Base-by-base conservation (phyloP, 64 coral and sea anemone genomes). In the Actinia tenebrosa region DNA sequence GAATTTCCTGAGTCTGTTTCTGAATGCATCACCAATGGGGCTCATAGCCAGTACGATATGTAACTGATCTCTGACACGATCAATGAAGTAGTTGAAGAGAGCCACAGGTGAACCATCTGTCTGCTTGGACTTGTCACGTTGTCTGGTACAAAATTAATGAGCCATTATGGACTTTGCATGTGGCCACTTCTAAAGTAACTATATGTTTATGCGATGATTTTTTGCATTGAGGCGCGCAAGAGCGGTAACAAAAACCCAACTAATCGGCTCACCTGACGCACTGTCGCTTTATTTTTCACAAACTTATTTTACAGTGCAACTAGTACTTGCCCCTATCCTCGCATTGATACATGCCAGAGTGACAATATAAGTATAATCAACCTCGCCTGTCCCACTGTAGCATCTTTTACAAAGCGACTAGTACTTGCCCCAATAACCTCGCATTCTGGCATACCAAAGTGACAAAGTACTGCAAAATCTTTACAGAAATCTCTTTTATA, bases 121-220 rank as follows among this genome's bases (percentile, higher is more conserved):
- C 87, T 99, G 97, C 78, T 99, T 99, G 77, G 97, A 92, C 86
- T 95, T 99, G 77, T 99, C 97, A 71, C 97, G 97, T 93, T 99
- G 93, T 68, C 97, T 99, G 83, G 3, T 8, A 50, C 2, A 53
- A 81, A 50, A 13, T 5, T 19, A 81, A 66, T n/a, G 19, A 10
- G 10, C n/a, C 22, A 23, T 66, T 66, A 66, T 66, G 22, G 22
- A 66, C 4, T 9, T 9, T 66, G 30, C 30, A 37, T 37, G 63
- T 58, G 56, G 56, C 13, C 1, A 58, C 56, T 58, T 58, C 56
- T 2, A 2, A 58, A 11, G 30, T 37, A 37, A 37, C 30, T 37
- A 37, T 37, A 37, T 37, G 30, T 37, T 37, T 37, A 37, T 37
- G 30, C 56, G 13, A 10, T 14, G 7, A 58, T 7, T 50, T 50